phyloP scores from a whole-genome alignment of 2,797 vertebrate genomes.

The Eulemur mongoz region DNA sequence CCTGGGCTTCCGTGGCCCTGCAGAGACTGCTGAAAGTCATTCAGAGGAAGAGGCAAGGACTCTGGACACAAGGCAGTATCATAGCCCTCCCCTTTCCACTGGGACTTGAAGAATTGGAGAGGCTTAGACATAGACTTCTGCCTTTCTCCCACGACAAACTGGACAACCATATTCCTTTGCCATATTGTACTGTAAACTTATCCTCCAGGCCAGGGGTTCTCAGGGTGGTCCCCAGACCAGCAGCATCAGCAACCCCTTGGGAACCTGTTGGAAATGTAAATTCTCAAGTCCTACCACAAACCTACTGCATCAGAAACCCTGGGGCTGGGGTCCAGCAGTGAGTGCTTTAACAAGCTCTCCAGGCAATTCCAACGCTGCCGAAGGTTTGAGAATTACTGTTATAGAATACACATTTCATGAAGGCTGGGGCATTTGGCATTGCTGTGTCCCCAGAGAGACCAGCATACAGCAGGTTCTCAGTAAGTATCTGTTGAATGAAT shows the following conservation, averaged over 20 bases:
- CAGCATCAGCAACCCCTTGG: background rate
- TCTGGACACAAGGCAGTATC: background rate
- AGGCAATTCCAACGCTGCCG: accelerated
- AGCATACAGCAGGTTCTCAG: background rate
- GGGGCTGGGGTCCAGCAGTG: background rate
- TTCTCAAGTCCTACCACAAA: background rate
- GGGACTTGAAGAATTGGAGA: background rate
- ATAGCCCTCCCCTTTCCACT: background rate
- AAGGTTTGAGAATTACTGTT: background rate
- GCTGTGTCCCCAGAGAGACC: background rate
- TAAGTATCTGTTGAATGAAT: background rate
- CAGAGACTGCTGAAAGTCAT: background rate
- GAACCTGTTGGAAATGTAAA: background rate
- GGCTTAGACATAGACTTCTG: background rate
- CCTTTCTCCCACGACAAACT: background rate
- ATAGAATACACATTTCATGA: background rate
- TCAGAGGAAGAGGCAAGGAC: background rate
- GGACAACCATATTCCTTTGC: background rate
- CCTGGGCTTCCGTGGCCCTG: background rate
- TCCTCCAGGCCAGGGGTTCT: background rate
- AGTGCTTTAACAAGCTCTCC: background rate
- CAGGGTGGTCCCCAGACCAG: background rate
- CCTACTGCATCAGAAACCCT: background rate
- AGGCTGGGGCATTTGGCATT: too few species aligned
- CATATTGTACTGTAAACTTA: background rate